phyloP scores from a whole-genome alignment of 2,888 invertebrate genomes.

The Barypeithes pellucidus region DNA sequence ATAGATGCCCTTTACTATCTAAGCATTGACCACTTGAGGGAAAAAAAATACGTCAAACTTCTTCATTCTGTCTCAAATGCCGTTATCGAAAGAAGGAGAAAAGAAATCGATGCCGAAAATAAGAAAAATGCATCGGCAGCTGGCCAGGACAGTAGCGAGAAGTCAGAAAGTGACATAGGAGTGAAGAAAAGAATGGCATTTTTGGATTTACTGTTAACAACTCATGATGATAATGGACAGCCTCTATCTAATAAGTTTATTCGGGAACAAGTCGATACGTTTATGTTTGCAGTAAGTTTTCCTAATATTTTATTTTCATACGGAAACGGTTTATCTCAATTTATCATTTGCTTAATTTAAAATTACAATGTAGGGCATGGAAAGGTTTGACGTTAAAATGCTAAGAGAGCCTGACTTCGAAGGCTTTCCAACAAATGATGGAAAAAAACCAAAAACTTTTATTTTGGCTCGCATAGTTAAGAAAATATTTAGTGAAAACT shows the following conservation, averaged over 20 bases:
- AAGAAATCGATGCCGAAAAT: slow-evolving; percentile 34
- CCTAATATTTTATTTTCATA: no score
- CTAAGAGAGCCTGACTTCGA: no score
- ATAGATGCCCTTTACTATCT: slow-evolving; percentile 71
- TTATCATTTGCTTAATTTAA: no score
- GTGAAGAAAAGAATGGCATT: slow-evolving; percentile 78
- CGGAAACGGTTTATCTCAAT: no score
- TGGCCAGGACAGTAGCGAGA: slow-evolving; percentile 1
- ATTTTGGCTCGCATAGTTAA: no score
- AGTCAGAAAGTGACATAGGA: slow-evolving; percentile 38
- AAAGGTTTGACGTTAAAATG: no score
- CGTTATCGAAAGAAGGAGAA: slow-evolving; percentile 69
- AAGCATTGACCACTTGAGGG: slow-evolving; percentile 75
- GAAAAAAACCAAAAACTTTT: no score
- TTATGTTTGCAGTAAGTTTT: slow-evolving; percentile 79
- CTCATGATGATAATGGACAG: slow-evolving; percentile 73
- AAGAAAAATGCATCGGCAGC: slow-evolving; percentile 8
- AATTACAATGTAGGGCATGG: no score
- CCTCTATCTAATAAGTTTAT: slow-evolving; percentile 76
- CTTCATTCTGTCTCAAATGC: slow-evolving; percentile 74
- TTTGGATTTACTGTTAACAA: slow-evolving; percentile 76
- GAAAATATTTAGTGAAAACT: no score
- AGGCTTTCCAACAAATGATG: no score
- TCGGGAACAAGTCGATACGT: slow-evolving; percentile 82
- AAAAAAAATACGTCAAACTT: slow-evolving; percentile 66